These are phyloP conservation scores for Clivina fossor DNA, from an alignment of 2,888 invertebrate species.

Conservation along the genomic window DNA sequence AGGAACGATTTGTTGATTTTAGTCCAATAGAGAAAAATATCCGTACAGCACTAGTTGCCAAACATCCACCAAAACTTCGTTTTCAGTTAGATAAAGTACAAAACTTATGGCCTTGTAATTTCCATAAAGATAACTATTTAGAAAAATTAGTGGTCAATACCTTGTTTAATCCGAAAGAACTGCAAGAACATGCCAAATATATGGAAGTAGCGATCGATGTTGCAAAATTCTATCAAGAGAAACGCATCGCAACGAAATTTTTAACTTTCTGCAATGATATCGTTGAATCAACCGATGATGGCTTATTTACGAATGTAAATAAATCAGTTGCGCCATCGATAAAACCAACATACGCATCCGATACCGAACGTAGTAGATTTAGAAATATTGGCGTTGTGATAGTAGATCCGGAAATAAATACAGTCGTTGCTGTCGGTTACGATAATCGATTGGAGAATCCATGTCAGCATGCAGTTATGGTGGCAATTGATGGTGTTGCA, in stretches of 20 bases:
- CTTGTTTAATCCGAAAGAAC: conserved; percentile 61
- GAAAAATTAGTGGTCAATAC: conserved; percentile 66
- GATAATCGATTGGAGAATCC: conserved; percentile 65
- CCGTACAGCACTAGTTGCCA: conserved; percentile 61
- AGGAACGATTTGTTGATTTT: conserved; percentile 55
- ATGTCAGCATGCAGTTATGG: conserved; percentile 81
- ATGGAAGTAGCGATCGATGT: conserved; percentile 63
- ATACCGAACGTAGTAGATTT: conserved; percentile 42
- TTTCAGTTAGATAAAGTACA: conserved; percentile 65
- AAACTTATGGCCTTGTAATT: conserved; percentile 79
- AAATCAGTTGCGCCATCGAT: neutral
- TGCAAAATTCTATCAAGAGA: conserved; percentile 46
- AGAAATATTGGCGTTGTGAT: conserved; percentile 62
- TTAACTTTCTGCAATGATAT: conserved; percentile 44
- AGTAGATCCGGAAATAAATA: conserved; percentile 69
- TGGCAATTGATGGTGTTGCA: conserved; percentile 84
- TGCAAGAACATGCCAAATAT: conserved; percentile 58
- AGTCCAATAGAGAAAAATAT: conserved; percentile 57
- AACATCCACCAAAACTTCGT: conserved; percentile 63
- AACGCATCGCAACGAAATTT: conserved; percentile 25
- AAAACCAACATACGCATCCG: conserved; percentile 20
- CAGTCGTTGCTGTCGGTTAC: conserved; percentile 68
- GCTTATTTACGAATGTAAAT: conserved; percentile 11
- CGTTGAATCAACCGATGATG: conserved; percentile 22
- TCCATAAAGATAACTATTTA: conserved; percentile 75